Percentiles rank a stretch among this genome's conserved stretches.
These are phyloP conservation scores for Anguilla marmorata DNA, from an alignment of 2,797 vertebrate species.

Conservation along the genomic window DNA sequence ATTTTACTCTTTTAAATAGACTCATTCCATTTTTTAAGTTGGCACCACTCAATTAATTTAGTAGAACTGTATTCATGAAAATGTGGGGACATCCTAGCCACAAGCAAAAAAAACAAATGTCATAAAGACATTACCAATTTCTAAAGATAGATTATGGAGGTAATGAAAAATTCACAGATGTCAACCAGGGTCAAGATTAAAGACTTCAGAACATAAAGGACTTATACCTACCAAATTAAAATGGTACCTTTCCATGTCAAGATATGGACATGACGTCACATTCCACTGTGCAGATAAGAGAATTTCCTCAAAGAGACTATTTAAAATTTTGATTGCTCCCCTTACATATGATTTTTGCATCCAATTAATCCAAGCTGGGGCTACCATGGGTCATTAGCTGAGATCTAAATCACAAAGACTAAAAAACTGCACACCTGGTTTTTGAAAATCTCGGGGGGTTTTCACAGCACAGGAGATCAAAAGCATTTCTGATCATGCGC, in stretches of 20 bases:
- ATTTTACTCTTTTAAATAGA: too few relatives aligned
- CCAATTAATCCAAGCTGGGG: constrained; percentile 7
- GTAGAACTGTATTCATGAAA: not conserved
- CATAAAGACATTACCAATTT: not conserved
- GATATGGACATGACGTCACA: not conserved
- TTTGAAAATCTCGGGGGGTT: not conserved
- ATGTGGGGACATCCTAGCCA: not conserved
- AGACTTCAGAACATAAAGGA: not conserved
- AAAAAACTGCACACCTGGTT: constrained; percentile 10
- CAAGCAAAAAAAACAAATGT: not conserved
- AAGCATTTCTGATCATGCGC: not conserved
- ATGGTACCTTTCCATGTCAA: not conserved
- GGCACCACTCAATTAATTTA: too few relatives aligned
- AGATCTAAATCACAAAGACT: not conserved
- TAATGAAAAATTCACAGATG: not conserved
- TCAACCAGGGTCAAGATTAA: not conserved
- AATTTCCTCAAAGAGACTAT: not conserved
- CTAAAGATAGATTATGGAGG: not conserved
- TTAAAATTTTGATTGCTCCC: not conserved
- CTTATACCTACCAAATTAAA: not conserved
- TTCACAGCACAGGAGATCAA: not conserved
- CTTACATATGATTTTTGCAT: not conserved
- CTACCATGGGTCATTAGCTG: not conserved
- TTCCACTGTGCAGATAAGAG: not conserved
- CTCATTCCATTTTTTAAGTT: too few relatives aligned